Percentiles rank a stretch among this genome's conserved stretches.
phyloP scores from a whole-genome alignment of 2,888 invertebrate species.

The Abrostola tripartita region DNA sequence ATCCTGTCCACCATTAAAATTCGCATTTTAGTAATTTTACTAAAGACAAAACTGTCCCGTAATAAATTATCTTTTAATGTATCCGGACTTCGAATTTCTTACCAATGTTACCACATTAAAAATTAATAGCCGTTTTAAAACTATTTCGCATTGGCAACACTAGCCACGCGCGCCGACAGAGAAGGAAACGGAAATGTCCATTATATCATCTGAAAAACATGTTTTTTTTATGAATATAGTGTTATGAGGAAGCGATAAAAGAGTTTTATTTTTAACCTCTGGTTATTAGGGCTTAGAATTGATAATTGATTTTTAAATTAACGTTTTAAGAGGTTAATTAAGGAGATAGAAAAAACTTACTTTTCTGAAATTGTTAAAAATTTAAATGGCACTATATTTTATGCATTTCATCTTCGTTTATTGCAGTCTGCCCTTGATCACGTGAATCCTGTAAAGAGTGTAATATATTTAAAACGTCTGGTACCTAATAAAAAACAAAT shows the following conservation, averaged over 20 bases:
- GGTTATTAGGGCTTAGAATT: constrained; percentile 36
- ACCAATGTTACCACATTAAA: constrained; percentile 83
- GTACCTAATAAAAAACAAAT: no score
- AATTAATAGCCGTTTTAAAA: constrained; percentile 84
- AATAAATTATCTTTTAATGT: constrained; percentile 86
- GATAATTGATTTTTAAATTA: constrained; percentile 38
- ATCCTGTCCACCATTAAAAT: constrained; percentile 79
- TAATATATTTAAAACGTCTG: no score
- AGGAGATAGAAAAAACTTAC: no score
- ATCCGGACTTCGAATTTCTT: constrained; percentile 82
- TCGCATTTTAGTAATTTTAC: constrained; percentile 82
- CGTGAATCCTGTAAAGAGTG: no score
- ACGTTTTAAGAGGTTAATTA: constrained; percentile 23
- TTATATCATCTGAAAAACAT: constrained; percentile 81
- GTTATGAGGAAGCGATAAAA: constrained; percentile 81
- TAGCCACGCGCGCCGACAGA: constrained; percentile 65
- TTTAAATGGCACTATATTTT: no score
- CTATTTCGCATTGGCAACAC: constrained; percentile 85
- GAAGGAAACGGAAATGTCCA: constrained; percentile 82
- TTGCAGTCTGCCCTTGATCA: no score
- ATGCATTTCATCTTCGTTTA: no score
- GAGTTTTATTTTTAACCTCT: constrained; percentile 70
- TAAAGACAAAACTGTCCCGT: constrained; percentile 80
- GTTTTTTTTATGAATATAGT: constrained; percentile 75
- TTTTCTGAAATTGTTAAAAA: no score